Conservation (phyloP, 2,888 invertebrate genomes). For the Euproctis similis region DNA sequence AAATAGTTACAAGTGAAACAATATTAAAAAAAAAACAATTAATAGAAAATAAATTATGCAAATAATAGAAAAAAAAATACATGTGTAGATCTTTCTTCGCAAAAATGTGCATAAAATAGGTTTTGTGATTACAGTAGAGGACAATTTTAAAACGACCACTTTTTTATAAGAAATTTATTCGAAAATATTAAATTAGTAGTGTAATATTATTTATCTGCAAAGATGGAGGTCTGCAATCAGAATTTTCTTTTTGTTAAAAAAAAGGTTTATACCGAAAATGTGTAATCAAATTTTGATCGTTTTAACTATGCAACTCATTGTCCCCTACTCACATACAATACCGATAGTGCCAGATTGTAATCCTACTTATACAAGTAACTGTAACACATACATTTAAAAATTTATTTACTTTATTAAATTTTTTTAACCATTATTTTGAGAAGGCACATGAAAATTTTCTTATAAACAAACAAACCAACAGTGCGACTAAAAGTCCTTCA, state of each 20-base stretch:
- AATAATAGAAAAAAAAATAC: slow-evolving; percentile 30
- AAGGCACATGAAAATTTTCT: slow-evolving; percentile 73
- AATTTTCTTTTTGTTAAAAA: no score
- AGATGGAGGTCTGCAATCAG: not conserved
- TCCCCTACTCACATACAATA: slow-evolving; percentile 30
- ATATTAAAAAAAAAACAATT: slow-evolving; percentile 20
- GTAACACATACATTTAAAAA: slow-evolving; percentile 54
- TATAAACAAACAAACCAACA: slow-evolving; percentile 60
- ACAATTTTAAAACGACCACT: no score
- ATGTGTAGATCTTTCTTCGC: slow-evolving; percentile 20
- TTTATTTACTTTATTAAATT: slow-evolving; percentile 43
- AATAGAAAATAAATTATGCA: slow-evolving; percentile 30
- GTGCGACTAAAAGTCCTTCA: slow-evolving; percentile 26
- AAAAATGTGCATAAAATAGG: slow-evolving; percentile 41
- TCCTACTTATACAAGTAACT: slow-evolving; percentile 49
- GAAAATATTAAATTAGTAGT: not conserved
- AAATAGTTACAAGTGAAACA: no score
- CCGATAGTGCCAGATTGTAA: slow-evolving; percentile 52
- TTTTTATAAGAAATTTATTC: no score
- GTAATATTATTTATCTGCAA: not conserved
- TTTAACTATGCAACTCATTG: no score
- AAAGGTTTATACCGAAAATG: no score
- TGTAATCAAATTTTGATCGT: no score
- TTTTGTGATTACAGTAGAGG: slow-evolving; percentile 25
- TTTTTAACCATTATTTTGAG: slow-evolving; percentile 56